A percentile compares a stretch with the other conserved stretches of the same genome.
phyloP scores from a whole-genome alignment of 2,888 invertebrate genomes.

The Dinocampus coccinellae region DNA sequence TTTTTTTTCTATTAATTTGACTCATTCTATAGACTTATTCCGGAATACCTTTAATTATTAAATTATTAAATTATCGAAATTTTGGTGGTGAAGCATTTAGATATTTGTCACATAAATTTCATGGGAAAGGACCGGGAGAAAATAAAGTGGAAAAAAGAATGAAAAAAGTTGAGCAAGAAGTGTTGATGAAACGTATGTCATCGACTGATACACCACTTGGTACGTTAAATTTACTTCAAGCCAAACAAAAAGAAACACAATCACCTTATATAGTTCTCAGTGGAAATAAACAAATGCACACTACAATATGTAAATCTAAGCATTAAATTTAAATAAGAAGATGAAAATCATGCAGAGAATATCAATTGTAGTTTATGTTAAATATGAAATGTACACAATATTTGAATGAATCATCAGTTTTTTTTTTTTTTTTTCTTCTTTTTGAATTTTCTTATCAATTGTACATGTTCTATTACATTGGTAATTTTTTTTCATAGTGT shows the following conservation, averaged over 20 bases:
- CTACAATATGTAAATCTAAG: conserved; percentile 69
- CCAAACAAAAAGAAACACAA: conserved; percentile 95
- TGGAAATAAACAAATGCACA: conserved; percentile 82
- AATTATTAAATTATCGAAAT: too few relatives aligned
- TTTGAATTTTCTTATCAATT: conserved; percentile 19
- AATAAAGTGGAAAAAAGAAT: conserved; percentile 97
- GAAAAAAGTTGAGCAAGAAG: conserved; percentile 94
- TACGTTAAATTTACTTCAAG: conserved; percentile 93
- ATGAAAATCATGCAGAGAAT: not conserved
- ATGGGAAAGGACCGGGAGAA: conserved; percentile 99
- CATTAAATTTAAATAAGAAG: conserved; percentile 55
- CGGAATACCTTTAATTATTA: too few relatives aligned
- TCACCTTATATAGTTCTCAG: conserved; percentile 93
- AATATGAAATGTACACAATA: not conserved
- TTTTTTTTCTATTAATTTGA: too few relatives aligned
- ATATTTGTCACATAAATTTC: conserved; percentile 97
- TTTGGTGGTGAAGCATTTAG: conserved; percentile 98
- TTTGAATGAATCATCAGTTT: not conserved
- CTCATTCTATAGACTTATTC: too few relatives aligned
- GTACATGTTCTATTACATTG: conserved; percentile 18
- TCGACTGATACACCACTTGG: conserved; percentile 97
- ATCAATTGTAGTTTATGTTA: not conserved
- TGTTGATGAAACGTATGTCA: conserved; percentile 97
- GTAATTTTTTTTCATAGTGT: not conserved
- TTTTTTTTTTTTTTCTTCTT: conserved; percentile 10